phyloP scores from a whole-genome alignment of 2,113 vertebrate genomes.

The Boleophthalmus pectinirostris region DNA sequence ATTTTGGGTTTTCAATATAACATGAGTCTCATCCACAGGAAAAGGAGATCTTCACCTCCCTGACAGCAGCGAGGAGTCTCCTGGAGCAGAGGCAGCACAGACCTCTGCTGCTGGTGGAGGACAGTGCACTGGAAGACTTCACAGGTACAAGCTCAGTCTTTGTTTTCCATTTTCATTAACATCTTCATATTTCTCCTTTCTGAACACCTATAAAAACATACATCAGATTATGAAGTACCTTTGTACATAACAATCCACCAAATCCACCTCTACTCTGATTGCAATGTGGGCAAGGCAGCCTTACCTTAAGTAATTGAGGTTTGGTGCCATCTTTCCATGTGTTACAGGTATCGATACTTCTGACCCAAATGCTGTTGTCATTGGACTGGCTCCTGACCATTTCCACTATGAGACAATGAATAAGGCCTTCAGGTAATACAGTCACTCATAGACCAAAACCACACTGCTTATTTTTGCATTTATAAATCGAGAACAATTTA shows the following conservation, averaged over 20 bases:
- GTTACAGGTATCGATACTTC: slow-evolving; percentile 84
- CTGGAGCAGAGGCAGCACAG: slow-evolving; percentile 84
- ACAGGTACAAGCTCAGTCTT: slow-evolving; percentile 70
- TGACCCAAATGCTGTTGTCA: slow-evolving; percentile 90
- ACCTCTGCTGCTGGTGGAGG: slow-evolving; percentile 89
- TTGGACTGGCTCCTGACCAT: slow-evolving; percentile 91
- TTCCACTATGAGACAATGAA: slow-evolving; percentile 93
- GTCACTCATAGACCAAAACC: not conserved
- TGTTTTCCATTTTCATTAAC: too few relatives aligned
- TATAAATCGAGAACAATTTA: slow-evolving; percentile 2
- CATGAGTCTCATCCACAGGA: slow-evolving; percentile 60
- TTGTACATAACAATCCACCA: too few relatives aligned
- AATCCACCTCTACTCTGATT: too few relatives aligned
- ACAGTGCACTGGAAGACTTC: slow-evolving; percentile 90
- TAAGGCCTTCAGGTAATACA: slow-evolving; percentile 81
- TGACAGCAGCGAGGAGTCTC: slow-evolving; percentile 90
- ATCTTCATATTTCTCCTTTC: too few relatives aligned
- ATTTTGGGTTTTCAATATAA: not conserved
- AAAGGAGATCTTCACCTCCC: slow-evolving; percentile 92
- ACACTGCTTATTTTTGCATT: not conserved
- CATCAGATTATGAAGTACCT: too few relatives aligned
- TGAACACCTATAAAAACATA: too few relatives aligned
- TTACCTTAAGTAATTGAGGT: not conserved
- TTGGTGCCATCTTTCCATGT: not conserved
- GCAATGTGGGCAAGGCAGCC: too few relatives aligned